These are phyloP conservation scores for Grammomys dolichurus DNA, from an alignment of 2,113 vertebrate species.

Conservation along the genomic window DNA sequence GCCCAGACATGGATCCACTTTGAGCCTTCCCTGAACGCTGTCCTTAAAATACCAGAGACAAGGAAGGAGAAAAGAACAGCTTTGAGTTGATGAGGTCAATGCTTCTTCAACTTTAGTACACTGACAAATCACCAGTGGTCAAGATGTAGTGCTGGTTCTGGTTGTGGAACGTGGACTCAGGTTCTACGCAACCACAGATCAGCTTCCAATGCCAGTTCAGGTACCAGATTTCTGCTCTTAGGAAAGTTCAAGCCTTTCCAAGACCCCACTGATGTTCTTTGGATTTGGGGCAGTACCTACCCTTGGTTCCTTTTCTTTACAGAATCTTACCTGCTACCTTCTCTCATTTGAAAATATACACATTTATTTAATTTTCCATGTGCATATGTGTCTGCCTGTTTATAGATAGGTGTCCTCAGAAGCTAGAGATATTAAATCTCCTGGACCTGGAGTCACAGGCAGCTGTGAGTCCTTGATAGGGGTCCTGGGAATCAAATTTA, in stretches of 20 bases:
- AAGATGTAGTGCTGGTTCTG: background rate
- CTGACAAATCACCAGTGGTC: background rate
- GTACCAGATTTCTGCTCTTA: background rate
- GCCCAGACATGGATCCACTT: background rate
- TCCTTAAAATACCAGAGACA: background rate
- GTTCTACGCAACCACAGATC: background rate
- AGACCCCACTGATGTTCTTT: background rate
- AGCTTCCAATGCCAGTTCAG: background rate
- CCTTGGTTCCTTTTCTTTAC: background rate
- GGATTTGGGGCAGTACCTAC: background rate
- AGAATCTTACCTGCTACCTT: background rate
- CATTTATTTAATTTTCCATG: background rate
- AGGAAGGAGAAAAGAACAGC: background rate
- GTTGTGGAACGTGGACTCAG: background rate
- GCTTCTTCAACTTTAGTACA: background rate
- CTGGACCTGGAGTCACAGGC: background rate
- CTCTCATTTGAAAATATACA: background rate
- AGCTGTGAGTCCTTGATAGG: background rate
- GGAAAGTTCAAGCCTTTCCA: background rate
- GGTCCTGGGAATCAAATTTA: background rate
- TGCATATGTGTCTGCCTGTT: background rate
- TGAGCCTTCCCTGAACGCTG: background rate
- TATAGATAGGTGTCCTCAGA: background rate
- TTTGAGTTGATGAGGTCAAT: background rate
- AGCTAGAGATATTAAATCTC: background rate